Percentiles rank a stretch among this genome's conserved stretches.
Conservation (phyloP, 2,888 invertebrate species). For the Nebria salina region DNA sequence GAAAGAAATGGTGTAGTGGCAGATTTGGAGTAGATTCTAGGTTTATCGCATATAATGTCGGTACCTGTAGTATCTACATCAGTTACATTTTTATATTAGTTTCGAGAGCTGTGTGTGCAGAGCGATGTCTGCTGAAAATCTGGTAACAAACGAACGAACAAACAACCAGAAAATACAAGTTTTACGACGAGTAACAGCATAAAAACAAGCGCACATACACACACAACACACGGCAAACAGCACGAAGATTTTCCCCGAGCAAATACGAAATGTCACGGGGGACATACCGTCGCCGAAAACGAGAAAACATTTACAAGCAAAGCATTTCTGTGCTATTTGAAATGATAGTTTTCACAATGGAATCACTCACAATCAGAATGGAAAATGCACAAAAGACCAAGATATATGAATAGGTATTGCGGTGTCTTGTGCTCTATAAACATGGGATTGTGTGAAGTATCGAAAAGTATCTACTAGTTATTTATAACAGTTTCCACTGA, state of each 20-base stretch:
- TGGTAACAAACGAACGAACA: not conserved
- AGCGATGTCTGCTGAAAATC: not conserved
- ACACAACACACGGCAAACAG: not conserved
- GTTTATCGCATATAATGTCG: not conserved
- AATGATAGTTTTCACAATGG: not conserved
- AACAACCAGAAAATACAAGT: not conserved
- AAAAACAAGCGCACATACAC: not conserved
- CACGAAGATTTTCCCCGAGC: not conserved
- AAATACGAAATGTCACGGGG: not conserved
- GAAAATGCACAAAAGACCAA: not conserved
- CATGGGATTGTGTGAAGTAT: too few relatives aligned
- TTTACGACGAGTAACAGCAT: not conserved
- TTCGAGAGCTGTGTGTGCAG: not conserved
- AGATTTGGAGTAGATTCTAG: not conserved
- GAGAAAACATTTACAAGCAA: not conserved
- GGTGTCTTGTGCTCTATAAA: too few relatives aligned
- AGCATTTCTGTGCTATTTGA: not conserved
- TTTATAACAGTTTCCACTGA: not conserved
- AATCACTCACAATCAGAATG: slow-evolving; percentile 1
- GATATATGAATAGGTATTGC: not conserved
- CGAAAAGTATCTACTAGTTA: not conserved
- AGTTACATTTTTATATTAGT: not conserved
- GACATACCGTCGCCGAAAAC: not conserved
- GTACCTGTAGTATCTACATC: not conserved
- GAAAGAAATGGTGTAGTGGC: not conserved